Base-by-base conservation (phyloP, 2,797 vertebrate species). In the Helarctos malayanus region DNA sequence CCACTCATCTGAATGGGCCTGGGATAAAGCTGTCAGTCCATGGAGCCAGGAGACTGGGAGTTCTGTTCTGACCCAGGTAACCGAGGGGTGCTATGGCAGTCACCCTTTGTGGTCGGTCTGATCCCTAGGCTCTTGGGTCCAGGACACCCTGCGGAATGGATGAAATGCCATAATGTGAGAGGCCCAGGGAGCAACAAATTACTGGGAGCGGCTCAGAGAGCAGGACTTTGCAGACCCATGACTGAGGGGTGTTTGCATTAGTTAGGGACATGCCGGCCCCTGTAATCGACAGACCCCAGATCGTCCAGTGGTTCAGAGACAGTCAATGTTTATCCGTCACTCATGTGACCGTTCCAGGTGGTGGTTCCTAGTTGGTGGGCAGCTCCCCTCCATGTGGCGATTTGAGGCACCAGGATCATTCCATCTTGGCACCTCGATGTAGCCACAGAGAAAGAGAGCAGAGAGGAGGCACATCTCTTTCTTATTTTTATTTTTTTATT, bases 1-100 rank as follows among this genome's bases (percentile, higher is more conserved):
- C 98, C 95, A 96, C 90, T 94, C 90, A 63, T 91, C 54, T 97
- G 95, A 97, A 97, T 97, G 85, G 56, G 84, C 57, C 73, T 89
- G 49, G 95, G 95, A 83, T 98, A 90, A 95, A 96, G 87, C 97
- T 95, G 87, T 95, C 56, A 18, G 89, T 78, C 57, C 61, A 6
- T 0, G 1, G 88, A 95, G 3, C 10, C 76, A 92, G 4, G 2
- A 97, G 79, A 84, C 88, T 63, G 15, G 18, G 88, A 68, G 38
- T 21, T 83, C 45, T 5, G 0, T 29, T 25, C 32, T 69, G 0
- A 0, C 0, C 0, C 7, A 69, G 95, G 35, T 65, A 93, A 88
- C 9, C 2, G 13, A 47, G 56, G 45, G 80, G 13, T 19, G 23
- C 6, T 61, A 14, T 61, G 65, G 25, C n/a, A 73, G 23, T 47